Conservation (phyloP, 2,888 invertebrate species). For the Trilocha varians region DNA sequence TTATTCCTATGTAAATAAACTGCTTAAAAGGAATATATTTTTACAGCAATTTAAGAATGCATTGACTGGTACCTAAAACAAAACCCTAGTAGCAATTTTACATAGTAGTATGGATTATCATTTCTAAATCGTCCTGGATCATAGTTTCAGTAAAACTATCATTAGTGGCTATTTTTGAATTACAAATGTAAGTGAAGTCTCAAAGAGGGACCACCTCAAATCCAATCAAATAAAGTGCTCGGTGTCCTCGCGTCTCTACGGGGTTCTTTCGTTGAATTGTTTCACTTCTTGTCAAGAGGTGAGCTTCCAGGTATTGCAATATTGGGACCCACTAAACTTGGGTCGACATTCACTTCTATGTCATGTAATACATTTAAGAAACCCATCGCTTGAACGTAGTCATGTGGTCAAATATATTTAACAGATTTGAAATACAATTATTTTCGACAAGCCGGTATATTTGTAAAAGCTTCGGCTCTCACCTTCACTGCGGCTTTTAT, state of each 20-base stretch:
- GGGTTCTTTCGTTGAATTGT: conserved; percentile 63
- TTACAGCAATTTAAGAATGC: conserved; percentile 13
- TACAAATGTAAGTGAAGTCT: conserved; percentile 28
- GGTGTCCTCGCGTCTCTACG: conserved; percentile 37
- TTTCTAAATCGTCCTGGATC: too few relatives aligned
- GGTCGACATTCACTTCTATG: too few relatives aligned
- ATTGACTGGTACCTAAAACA: neutral
- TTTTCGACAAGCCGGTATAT: neutral
- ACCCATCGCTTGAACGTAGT: too few relatives aligned
- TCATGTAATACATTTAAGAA: too few relatives aligned
- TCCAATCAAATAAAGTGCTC: conserved; percentile 65
- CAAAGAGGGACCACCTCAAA: conserved; percentile 47
- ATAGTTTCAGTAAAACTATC: conserved; percentile 4
- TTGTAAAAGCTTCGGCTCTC: neutral
- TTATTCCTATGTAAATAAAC: conserved; percentile 41
- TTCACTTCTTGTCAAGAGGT: conserved; percentile 50
- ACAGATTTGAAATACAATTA: too few relatives aligned
- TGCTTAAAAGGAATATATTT: conserved; percentile 31
- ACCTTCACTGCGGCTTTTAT: conserved; percentile 22
- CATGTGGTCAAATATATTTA: too few relatives aligned
- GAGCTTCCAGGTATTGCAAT: conserved; percentile 34
- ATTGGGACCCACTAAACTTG: conserved; percentile 18
- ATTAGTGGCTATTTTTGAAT: neutral
- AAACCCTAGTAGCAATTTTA: too few relatives aligned
- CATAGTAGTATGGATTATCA: too few relatives aligned